Conservation (phyloP, 2,113 vertebrate species). For the Setophaga petechia region DNA sequence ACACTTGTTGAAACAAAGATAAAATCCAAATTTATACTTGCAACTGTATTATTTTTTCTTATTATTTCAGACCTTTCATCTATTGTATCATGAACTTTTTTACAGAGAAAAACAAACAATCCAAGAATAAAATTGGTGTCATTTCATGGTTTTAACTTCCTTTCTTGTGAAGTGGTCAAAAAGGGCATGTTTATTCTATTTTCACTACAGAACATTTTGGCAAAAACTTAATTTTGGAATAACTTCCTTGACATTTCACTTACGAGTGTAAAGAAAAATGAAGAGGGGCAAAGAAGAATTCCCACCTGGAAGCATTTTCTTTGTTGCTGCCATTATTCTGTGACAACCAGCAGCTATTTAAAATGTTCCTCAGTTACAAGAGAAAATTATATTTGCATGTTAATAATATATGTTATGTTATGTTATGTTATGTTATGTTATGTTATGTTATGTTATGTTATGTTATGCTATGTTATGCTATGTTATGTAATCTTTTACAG, state of each 20-base stretch:
- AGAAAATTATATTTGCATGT: not conserved
- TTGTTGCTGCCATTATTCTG: not conserved
- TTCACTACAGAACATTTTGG: not conserved
- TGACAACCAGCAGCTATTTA: not conserved
- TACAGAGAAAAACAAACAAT: not conserved
- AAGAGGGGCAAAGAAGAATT: not conserved
- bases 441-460: not conserved
- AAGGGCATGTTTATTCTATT: not conserved
- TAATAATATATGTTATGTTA: not conserved
- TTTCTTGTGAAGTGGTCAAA: constrained; percentile 15
- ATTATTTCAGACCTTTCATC: constrained; percentile 11
- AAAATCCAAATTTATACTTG: not conserved
- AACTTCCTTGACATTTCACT: not conserved
- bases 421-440: not conserved
- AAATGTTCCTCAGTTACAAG: not conserved
- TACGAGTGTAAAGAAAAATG: not conserved
- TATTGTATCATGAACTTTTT: not conserved
- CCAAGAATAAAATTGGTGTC: not conserved
- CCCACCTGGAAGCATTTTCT: not conserved
- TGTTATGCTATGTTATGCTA: not conserved
- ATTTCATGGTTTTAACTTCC: constrained; percentile 18
- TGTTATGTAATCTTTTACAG: not conserved
- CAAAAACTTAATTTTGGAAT: not conserved
- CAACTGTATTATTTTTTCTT: not conserved
- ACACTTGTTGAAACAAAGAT: not conserved